Conservation (phyloP, 2,113 vertebrate species). For the Stercorarius parasiticus region DNA sequence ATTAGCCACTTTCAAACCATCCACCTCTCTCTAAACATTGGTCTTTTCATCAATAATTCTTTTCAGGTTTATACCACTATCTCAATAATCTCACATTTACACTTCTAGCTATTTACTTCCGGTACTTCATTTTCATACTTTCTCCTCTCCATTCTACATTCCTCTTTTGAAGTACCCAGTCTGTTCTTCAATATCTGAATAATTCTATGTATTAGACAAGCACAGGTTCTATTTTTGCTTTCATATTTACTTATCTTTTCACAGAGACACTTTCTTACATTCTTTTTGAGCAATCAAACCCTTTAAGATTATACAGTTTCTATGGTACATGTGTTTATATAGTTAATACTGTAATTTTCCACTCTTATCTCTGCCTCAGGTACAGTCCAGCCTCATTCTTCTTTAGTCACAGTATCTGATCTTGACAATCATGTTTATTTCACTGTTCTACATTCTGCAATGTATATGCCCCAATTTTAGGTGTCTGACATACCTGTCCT, state of each 20-base stretch:
- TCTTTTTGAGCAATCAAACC: not conserved
- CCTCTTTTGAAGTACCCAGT: not conserved
- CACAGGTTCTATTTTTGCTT: not conserved
- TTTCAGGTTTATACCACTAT: not conserved
- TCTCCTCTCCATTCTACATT: not conserved
- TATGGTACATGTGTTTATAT: not conserved
- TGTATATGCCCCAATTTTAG: not conserved
- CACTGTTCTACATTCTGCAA: not conserved
- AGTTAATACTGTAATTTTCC: not conserved
- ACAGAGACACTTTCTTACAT: not conserved
- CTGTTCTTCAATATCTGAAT: not conserved
- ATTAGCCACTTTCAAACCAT: not conserved
- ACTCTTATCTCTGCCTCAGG: not conserved
- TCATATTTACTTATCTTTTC: not conserved
- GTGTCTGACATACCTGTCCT: not conserved
- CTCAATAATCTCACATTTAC: not conserved
- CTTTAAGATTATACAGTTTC: not conserved
- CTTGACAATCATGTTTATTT: not conserved
- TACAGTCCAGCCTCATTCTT: not conserved
- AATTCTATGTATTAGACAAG: not conserved
- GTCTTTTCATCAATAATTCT: not conserved
- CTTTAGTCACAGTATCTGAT: not conserved
- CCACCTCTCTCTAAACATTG: not conserved
- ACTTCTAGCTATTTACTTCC: not conserved
- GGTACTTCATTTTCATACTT: not conserved